phyloP scores from a whole-genome alignment of 2,888 invertebrate species.

The Rotaria magnacalcarata region DNA sequence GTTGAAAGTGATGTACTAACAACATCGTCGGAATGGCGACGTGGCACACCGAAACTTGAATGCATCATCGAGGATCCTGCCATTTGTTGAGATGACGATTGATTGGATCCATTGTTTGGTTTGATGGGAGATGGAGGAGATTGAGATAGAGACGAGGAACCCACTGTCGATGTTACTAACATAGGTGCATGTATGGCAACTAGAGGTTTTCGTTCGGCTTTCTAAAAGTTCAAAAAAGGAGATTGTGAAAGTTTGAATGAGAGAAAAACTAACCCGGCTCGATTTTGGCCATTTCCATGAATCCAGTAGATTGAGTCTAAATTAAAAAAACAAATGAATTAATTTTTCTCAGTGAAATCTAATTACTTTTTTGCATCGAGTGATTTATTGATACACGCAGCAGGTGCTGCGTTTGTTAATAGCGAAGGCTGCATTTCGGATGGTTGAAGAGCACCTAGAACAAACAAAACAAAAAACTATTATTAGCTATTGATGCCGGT shows the following conservation, averaged over 20 bases:
- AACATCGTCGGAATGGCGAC: constrained; percentile 33
- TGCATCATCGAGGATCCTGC: background rate
- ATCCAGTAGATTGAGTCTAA: constrained; percentile 19
- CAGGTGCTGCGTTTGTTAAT: background rate
- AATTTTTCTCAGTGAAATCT: background rate
- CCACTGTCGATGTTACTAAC: background rate
- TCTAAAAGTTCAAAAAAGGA: background rate
- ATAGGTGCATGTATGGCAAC: constrained; percentile 9
- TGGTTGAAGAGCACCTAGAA: background rate
- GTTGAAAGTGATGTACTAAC: background rate
- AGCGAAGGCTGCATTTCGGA: background rate
- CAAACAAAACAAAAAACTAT: background rate
- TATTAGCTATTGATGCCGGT: background rate
- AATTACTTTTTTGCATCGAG: constrained; percentile 26
- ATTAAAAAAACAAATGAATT: background rate
- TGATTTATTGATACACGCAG: constrained; percentile 21
- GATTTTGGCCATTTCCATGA: constrained; percentile 33
- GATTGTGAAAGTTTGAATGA: background rate
- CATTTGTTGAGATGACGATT: background rate
- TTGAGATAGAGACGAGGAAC: background rate
- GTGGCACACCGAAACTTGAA: background rate
- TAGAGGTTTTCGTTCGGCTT: constrained; percentile 18
- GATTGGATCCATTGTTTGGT: background rate
- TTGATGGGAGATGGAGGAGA: constrained; percentile 27
- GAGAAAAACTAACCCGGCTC: background rate